Evolutionary conservation across 2,888 invertebrate species (phyloP).

Genomic region (Dermolepida albohirtum): DNA sequence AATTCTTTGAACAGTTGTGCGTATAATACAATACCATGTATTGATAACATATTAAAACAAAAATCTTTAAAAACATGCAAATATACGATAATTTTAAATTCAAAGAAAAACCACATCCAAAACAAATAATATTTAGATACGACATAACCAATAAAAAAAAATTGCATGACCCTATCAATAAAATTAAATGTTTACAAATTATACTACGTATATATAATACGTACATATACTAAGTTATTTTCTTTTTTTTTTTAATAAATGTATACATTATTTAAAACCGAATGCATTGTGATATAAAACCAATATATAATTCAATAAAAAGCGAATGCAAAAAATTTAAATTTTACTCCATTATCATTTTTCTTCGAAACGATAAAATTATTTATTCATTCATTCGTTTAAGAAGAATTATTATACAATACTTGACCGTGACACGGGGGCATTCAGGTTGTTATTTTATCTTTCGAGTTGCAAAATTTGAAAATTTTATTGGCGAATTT

Average conservation of each 20-base stretch:
- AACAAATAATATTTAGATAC: too few species aligned
- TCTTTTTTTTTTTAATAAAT: too few species aligned
- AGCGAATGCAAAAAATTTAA: neutral
- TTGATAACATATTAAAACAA: too few species aligned
- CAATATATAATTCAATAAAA: too few species aligned
- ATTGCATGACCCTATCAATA: constrained; percentile 3
- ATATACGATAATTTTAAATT: too few species aligned
- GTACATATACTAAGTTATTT: too few species aligned
- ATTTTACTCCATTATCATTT: constrained; percentile 13
- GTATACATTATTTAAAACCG: too few species aligned
- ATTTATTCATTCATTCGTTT: constrained; percentile 9
- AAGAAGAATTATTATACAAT: constrained; percentile 3
- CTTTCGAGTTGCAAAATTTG: constrained; percentile 5
- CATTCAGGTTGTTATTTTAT: neutral
- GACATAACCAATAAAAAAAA: neutral
- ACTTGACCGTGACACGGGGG: constrained; percentile 18
- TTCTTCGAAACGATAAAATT: constrained; percentile 7
- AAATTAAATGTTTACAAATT: neutral
- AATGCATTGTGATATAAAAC: too few species aligned
- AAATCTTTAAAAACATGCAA: too few species aligned
- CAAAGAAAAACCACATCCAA: too few species aligned
- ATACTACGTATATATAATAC: neutral
- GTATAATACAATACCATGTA: too few species aligned
- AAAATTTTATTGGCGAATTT: neutral
- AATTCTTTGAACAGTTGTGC: too few species aligned